Evolutionary conservation across 2,113 vertebrate species (phyloP).

Genomic region (Ancistrus triradiatus): DNA sequence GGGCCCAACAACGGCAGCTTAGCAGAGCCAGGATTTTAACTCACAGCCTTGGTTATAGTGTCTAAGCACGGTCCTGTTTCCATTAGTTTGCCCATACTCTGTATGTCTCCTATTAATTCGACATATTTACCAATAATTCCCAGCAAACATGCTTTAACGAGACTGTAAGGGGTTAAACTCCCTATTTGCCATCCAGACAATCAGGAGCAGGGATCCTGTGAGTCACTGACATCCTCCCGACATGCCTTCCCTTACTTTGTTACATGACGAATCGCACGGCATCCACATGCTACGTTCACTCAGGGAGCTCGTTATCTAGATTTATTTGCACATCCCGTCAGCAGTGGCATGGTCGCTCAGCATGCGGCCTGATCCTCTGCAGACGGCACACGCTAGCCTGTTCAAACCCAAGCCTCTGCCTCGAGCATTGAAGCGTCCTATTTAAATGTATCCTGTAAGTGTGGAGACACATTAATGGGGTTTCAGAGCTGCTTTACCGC

Average conservation of each 20-base stretch:
- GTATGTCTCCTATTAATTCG: too few relatives aligned
- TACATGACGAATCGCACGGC: neutral
- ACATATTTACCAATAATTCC: too few relatives aligned
- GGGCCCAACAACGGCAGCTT: too few relatives aligned
- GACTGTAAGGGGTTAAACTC: neutral
- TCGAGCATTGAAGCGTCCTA: neutral
- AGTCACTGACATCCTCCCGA: neutral
- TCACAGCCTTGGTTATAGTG: too few relatives aligned
- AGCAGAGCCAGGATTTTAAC: too few relatives aligned
- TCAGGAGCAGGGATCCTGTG: neutral
- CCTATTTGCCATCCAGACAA: neutral
- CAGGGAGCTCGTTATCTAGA: neutral
- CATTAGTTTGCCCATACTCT: neutral
- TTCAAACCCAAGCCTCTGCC: neutral
- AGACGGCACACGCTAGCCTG: neutral
- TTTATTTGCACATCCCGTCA: constrained; percentile 26
- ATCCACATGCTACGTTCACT: neutral
- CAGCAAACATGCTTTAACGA: too few relatives aligned
- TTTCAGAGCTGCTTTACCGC: neutral
- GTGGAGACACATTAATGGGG: neutral
- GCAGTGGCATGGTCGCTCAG: neutral
- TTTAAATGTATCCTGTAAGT: neutral
- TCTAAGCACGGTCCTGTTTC: too few relatives aligned
- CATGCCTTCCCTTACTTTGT: neutral
- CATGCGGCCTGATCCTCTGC: neutral